Percentiles rank a stretch among this genome's conserved stretches.
phyloP scores from a whole-genome alignment of 2,888 invertebrate genomes.

The Hirtodrosophila confusa region DNA sequence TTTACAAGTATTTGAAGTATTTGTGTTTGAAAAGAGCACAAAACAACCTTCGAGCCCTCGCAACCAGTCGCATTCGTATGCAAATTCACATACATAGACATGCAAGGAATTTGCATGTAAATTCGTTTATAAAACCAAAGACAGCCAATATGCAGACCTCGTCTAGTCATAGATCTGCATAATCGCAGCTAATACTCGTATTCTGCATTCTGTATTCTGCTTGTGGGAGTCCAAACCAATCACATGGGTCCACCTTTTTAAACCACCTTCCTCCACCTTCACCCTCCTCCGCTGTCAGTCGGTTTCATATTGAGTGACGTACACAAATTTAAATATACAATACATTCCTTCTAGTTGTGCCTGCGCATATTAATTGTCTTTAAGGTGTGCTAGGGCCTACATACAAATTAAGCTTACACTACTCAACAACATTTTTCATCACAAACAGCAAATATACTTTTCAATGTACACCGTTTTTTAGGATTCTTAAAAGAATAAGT shows the following conservation, averaged over 20 bases:
- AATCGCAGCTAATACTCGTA: background rate
- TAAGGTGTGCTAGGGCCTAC: slow-evolving; percentile 40
- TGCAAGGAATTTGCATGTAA: slow-evolving; percentile 48
- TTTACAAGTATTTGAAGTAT: slow-evolving; percentile 32
- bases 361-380: slow-evolving; percentile 48
- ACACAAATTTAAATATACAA: slow-evolving; percentile 23
- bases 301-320: slow-evolving; percentile 33
- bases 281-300: slow-evolving; percentile 43
- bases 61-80: slow-evolving; percentile 42
- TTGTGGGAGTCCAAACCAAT: slow-evolving; percentile 20
- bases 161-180: slow-evolving; percentile 7
- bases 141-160: slow-evolving; percentile 1
- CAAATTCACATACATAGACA: slow-evolving; percentile 36
- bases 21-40: slow-evolving; percentile 16
- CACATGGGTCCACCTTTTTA: slow-evolving; percentile 6
- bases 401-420: slow-evolving; percentile 7
- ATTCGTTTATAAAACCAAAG: slow-evolving; percentile 19
- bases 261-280: slow-evolving; percentile 7
- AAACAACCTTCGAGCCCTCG: slow-evolving; percentile 8
- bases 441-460: no score
- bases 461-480: no score
- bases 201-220: slow-evolving; percentile 4
- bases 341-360: slow-evolving; percentile 29
- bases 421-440: no score
- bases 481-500: no score